Base-by-base conservation (phyloP, 2,888 invertebrate genomes). In the Apeira syringaria region DNA sequence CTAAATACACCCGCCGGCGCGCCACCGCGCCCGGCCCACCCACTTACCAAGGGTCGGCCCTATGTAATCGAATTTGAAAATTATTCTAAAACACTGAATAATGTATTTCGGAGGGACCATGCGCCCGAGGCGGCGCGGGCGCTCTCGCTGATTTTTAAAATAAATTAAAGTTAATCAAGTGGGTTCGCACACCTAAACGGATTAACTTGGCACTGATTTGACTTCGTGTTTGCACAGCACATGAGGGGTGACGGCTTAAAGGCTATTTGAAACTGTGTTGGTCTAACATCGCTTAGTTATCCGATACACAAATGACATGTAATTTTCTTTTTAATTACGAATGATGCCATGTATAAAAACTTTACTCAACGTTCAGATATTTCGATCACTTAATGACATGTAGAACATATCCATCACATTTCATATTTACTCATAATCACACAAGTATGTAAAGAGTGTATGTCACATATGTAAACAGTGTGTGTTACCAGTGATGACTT, bases 41-140 rank as follows among this genome's bases (percentile, higher is more conserved):
- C 82, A 80, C 89, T 89, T 84, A 85, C 87, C 74, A 76, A 86
- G 84, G 85, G 86, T 86, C 86, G 85, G 83, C 78, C 87, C 88
- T 89, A 89, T 89, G 89, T 89, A 89, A 89, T 89, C 89, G 89
- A 89, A 89, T 89, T 89, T 89, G 88, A 89, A 89, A 89, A 89
- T 89, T 89, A 89, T 89, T 89, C 89, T 89, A 89, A 89, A 89
- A 89, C 89, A 89, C 88, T 89, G 88, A 88, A 89, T 89, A 89
- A 89, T 89, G 89, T 88, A 89, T 89, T 84, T 80, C 61, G 78
- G 64, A 83, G 86, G 84, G 87, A 82, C 78, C 74, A 64, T 63
- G 61, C 69, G 85, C 87, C 84, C 72, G 78, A 78, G 84, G 85
- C 84, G 79, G 77, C 70, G 75, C 67, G 61, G 61, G 65, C 39